A percentile compares a stretch with the other conserved stretches of the same genome.
phyloP scores from a whole-genome alignment of 2,113 vertebrate species.

The Naja naja region DNA sequence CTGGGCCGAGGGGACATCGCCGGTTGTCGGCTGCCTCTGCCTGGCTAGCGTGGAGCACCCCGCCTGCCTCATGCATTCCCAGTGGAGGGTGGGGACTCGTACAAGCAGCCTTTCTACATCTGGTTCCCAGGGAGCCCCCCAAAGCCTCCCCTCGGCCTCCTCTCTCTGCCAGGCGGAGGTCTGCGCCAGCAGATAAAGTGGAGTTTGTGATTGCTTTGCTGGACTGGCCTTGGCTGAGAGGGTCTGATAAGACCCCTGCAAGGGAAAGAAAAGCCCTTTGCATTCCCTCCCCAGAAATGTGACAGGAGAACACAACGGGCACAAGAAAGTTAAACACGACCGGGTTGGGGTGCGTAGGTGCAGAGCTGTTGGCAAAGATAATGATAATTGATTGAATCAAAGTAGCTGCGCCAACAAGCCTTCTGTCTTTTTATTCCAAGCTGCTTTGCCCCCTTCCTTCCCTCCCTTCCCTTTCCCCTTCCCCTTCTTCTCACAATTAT shows the following conservation, averaged over 20 bases:
- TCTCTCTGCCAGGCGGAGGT: constrained; percentile 79
- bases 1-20: constrained; percentile 53
- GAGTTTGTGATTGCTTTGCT: constrained; percentile 81
- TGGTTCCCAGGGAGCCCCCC: constrained; percentile 64
- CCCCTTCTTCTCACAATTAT: constrained; percentile 66
- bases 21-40: constrained; percentile 54
- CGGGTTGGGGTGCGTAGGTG: constrained; percentile 63
- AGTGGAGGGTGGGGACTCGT: constrained; percentile 71
- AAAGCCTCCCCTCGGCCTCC: constrained; percentile 61
- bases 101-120: constrained; percentile 64
- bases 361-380: constrained; percentile 77
- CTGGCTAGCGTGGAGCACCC: constrained; percentile 72
- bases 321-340: constrained; percentile 78
- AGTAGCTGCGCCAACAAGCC: constrained; percentile 71
- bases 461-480: constrained; percentile 12
- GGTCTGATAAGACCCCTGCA: constrained; percentile 87
- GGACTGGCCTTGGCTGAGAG: constrained; percentile 82
- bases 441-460: constrained; percentile 53
- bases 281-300: constrained; percentile 73
- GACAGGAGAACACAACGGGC: constrained; percentile 66
- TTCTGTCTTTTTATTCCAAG: constrained; percentile 63
- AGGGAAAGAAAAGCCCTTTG: constrained; percentile 72
- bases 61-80: constrained; percentile 82
- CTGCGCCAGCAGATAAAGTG: constrained; percentile 89
- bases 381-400: constrained; percentile 83